phyloP scores from a whole-genome alignment of 2,797 vertebrate genomes.

The Xiphophorus birchmanni region DNA sequence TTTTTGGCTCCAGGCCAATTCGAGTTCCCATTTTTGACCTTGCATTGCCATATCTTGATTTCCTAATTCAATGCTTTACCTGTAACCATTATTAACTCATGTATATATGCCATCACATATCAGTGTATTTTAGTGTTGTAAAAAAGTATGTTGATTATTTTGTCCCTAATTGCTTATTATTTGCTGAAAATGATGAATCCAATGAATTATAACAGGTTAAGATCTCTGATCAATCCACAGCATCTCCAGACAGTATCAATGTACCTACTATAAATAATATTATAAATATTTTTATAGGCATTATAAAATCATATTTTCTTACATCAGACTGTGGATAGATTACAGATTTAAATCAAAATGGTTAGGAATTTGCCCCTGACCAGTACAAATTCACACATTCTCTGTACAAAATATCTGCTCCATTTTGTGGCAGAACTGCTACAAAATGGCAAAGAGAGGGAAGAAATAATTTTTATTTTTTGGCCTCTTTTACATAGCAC shows the following conservation, averaged over 20 bases:
- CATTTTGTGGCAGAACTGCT: background rate
- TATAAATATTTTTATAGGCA: background rate
- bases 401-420: background rate
- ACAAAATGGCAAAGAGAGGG: background rate
- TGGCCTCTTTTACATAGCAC: too few species aligned
- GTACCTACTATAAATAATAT: too few species aligned
- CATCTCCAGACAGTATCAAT: background rate
- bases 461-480: background rate
- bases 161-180: background rate
- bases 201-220: background rate
- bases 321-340: background rate
- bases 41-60: background rate
- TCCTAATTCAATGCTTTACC: background rate
- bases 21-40: background rate
- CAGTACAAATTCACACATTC: background rate
- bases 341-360: background rate
- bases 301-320: background rate
- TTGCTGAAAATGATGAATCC: background rate
- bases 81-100: background rate
- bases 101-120: background rate
- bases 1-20: background rate
- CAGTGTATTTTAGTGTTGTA: background rate
- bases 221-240: background rate
- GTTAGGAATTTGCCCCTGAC: background rate
- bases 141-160: background rate